Evolutionary conservation across 2,888 invertebrate genomes (phyloP), one percentile per base, ranked within the genome.

Genomic region (Drosophila koepferae): DNA sequence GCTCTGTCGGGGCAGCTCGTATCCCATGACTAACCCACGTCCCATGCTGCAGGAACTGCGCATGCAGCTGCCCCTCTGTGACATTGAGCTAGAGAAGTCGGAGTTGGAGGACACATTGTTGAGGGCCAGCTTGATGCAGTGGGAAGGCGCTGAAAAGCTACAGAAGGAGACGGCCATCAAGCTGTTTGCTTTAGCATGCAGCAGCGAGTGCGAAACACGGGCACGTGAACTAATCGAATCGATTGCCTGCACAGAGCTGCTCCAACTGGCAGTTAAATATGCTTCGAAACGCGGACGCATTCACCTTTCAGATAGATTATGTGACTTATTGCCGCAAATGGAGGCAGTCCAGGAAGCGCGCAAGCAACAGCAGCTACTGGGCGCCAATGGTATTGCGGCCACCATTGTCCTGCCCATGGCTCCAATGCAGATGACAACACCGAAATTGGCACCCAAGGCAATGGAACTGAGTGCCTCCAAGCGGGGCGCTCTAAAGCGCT

Each of bases 211-310:
- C 77, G 98, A 99, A 90, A 96, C 96, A 85, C 95, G 98, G 46
- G 98, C 98, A 0, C 93, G 97, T 55, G 98, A 99, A 92, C 94
- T 98, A 20, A 96, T 98, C 92, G 96, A 97, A 89, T 94, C 98
- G 82, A 94, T 98, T 88, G 95, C 96, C 28, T 96, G 96, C 86
- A 95, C 96, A 2, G 96, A 96, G 51, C 94, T 98, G 0, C 93
- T 98, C 43, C 96, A 96, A 74, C 93, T 98, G 43, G 98, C 98
- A 1, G 96, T 97, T n/a, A 97, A 97, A 91, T 99, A 98, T 93
- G 97, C 98, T 0, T 95, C 96, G 0, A 95, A 97, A 78, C 94
- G 96, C 14, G 96, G 97, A 31, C 95, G 96, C 81, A 95, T 95
- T 82, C 96, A 96, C 86, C 94, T 99, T 51, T 96, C 97, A 0